Percentiles rank a stretch among this genome's conserved stretches.
phyloP scores from a whole-genome alignment of 1,140 invertebrate species.

The Drosophila azteca region DNA sequence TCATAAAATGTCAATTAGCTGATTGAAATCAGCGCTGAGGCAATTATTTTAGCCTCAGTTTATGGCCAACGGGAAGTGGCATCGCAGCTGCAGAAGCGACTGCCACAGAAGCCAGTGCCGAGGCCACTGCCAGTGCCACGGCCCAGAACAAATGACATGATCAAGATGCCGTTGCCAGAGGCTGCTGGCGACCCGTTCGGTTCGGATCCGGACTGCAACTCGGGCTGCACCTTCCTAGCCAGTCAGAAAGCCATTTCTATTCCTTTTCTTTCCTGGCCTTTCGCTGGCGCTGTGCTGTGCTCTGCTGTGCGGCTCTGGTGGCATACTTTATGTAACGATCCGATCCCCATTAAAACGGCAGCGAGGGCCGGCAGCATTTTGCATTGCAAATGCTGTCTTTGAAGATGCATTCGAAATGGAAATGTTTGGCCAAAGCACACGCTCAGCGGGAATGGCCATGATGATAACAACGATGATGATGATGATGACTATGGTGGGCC shows the following conservation, averaged over 20 bases:
- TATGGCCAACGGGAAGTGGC: conserved; percentile 64
- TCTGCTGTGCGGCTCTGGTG: conserved; percentile 62
- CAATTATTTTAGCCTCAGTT: conserved; percentile 67
- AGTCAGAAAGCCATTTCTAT: conserved; percentile 4
- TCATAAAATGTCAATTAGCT: conserved; percentile 80
- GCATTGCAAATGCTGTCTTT: conserved; percentile 59
- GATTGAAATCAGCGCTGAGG: conserved; percentile 68
- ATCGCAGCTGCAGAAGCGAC: neutral
- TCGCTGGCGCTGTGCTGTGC: too few species aligned
- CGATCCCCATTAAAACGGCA: conserved; percentile 54
- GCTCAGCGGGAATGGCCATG: conserved; percentile 42
- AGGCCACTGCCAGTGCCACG: conserved; percentile 11
- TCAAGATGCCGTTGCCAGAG: conserved; percentile 58
- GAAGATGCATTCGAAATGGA: conserved; percentile 52
- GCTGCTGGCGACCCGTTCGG: too few species aligned
- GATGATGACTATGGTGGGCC: conserved; percentile 1
- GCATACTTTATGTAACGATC: conserved; percentile 76
- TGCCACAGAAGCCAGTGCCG: neutral
- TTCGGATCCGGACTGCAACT: too few species aligned
- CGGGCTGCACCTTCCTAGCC: too few species aligned
- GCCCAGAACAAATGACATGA: conserved; percentile 65
- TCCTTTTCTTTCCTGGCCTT: conserved; percentile 26
- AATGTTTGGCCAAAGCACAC: conserved; percentile 49
- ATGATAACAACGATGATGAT: conserved; percentile 15
- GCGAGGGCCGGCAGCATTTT: conserved; percentile 37